Conservation (phyloP, 2,797 vertebrate species). For the Bucorvus abyssinicus region DNA sequence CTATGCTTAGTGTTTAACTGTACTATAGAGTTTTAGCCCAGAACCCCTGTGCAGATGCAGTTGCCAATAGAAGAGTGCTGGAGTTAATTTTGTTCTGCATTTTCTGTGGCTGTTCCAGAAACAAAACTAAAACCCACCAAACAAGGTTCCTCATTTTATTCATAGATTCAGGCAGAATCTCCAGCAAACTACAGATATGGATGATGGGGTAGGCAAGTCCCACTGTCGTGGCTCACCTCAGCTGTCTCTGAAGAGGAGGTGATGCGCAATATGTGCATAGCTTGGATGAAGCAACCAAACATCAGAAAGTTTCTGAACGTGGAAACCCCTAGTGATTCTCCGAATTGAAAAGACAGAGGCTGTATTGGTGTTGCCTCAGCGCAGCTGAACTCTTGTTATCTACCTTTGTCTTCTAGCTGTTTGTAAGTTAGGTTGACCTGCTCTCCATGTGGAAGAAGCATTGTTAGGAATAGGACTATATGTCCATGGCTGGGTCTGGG, state of each 20-base stretch:
- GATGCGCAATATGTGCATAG: neutral
- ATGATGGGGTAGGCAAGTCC: rapidly evolving
- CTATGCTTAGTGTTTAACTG: neutral
- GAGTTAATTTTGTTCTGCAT: neutral
- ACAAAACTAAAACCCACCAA: neutral
- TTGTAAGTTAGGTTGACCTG: neutral
- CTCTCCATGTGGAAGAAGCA: neutral
- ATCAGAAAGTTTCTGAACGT: neutral
- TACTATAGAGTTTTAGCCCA: neutral
- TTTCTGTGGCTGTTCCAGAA: neutral
- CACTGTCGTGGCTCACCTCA: rapidly evolving
- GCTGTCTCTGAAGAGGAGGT: neutral
- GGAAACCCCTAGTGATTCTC: neutral
- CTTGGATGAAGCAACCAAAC: neutral
- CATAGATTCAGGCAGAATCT: neutral
- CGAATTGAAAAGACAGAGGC: neutral
- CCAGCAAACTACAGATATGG: neutral
- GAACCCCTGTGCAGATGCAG: neutral
- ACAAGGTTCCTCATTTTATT: neutral
- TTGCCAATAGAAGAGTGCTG: neutral
- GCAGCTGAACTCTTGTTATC: neutral
- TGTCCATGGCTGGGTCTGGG: neutral
- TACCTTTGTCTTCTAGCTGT: neutral
- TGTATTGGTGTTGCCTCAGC: neutral
- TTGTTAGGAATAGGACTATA: neutral